Percentiles rank a stretch among this genome's conserved stretches.
Evolutionary conservation across 1,140 invertebrate genomes (phyloP).

Genomic region (Lepidostoma basale): DNA sequence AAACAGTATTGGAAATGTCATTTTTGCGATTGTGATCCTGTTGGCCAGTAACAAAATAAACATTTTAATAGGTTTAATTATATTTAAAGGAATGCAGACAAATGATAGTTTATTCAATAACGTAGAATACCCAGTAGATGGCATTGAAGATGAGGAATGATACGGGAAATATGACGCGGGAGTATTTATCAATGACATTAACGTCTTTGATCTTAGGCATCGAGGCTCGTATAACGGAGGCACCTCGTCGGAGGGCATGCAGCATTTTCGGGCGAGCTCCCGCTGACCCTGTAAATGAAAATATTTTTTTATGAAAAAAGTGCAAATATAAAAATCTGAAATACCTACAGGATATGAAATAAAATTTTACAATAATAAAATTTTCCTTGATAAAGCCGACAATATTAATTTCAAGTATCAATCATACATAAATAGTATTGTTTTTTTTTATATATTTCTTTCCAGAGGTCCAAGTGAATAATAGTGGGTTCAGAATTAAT

Average conservation of each 20-base stretch:
- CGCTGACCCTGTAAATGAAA: constrained; percentile 55
- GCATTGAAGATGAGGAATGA: constrained; percentile 94
- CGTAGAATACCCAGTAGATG: constrained; percentile 94
- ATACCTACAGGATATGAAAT: too few relatives aligned
- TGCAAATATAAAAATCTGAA: too few relatives aligned
- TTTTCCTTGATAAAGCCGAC: too few relatives aligned
- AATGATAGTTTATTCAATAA: constrained; percentile 66
- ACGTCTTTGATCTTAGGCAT: constrained; percentile 96
- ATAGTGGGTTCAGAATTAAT: too few relatives aligned
- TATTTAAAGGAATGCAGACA: not conserved
- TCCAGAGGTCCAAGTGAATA: too few relatives aligned
- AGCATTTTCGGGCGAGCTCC: constrained; percentile 71
- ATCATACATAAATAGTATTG: too few relatives aligned
- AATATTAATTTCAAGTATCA: too few relatives aligned
- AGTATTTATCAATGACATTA: constrained; percentile 96
- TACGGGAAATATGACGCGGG: constrained; percentile 90
- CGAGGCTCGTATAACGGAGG: constrained; percentile 77
- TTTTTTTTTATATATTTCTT: too few relatives aligned
- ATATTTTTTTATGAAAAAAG: constrained; percentile 3
- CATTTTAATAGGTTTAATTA: not conserved
- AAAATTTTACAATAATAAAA: too few relatives aligned
- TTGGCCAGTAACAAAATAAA: not conserved
- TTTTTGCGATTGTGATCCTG: not conserved
- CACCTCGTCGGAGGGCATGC: constrained; percentile 77
- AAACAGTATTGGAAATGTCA: not conserved